Evolutionary conservation across 2,888 invertebrate species (phyloP).

Genomic region (Crematogaster levior): DNA sequence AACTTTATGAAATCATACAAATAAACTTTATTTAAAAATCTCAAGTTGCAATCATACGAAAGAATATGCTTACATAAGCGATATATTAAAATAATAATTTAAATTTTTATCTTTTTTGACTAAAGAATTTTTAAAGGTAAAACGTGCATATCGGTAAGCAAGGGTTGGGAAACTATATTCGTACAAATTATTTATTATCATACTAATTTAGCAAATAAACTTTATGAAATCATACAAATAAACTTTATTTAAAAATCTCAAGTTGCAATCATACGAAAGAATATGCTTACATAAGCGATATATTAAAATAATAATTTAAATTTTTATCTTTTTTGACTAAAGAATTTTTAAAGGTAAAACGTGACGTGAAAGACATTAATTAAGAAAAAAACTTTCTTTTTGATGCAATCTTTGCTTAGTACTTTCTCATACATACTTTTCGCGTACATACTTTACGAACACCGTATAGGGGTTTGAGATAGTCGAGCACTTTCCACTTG

Average conservation of each 20-base stretch:
- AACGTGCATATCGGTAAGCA: neutral
- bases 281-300: neutral
- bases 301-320: neutral
- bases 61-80: neutral
- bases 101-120: neutral
- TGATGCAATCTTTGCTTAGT: neutral
- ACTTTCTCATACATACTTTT: too few species aligned
- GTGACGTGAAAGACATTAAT: neutral
- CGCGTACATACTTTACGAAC: conserved; percentile 23
- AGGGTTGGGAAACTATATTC: neutral
- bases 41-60: neutral
- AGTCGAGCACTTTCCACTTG: conserved; percentile 37
- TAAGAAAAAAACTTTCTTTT: neutral
- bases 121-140: neutral
- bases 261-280: neutral
- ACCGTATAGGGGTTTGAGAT: conserved; percentile 17
- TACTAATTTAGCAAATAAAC: neutral
- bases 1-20: too few species aligned
- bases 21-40: neutral
- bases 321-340: neutral
- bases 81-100: neutral
- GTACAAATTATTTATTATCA: neutral
- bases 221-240: too few species aligned
- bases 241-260: neutral
- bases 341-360: neutral